Conservation (phyloP, 1,140 invertebrate species). For the Amyelois transitella region DNA sequence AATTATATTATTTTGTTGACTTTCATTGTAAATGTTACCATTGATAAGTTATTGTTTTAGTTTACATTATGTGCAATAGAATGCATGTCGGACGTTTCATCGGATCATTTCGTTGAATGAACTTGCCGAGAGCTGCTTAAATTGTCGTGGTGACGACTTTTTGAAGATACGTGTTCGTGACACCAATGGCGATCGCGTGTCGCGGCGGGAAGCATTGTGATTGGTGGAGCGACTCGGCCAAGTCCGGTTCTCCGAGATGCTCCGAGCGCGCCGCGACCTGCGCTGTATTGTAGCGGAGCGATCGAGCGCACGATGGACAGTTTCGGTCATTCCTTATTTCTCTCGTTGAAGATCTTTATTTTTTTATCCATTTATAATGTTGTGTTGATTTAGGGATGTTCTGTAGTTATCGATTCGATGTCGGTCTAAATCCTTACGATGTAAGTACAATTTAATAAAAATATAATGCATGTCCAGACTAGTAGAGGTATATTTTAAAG, state of each 20-base stretch:
- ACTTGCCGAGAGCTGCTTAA: too few species aligned
- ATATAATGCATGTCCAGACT: slow-evolving; percentile 65
- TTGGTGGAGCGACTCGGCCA: too few species aligned
- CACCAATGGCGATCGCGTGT: too few species aligned
- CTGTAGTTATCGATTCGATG: slow-evolving; percentile 35
- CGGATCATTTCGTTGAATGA: too few species aligned
- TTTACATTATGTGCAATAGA: slow-evolving; percentile 25
- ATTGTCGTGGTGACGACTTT: too few species aligned
- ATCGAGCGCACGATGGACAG: neutral
- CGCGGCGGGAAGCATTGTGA: too few species aligned
- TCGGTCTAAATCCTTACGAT: slow-evolving; percentile 64
- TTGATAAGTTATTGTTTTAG: slow-evolving; percentile 64
- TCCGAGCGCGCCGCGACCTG: neutral
- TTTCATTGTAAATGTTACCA: slow-evolving; percentile 72
- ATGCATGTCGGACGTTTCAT: neutral
- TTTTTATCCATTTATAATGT: slow-evolving; percentile 67
- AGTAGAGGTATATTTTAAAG: slow-evolving; percentile 66
- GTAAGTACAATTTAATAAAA: slow-evolving; percentile 61
- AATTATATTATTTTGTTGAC: slow-evolving; percentile 42
- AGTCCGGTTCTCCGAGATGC: too few species aligned
- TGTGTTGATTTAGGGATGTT: slow-evolving; percentile 31
- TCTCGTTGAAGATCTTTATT: slow-evolving; percentile 69
- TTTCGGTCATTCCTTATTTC: slow-evolving; percentile 62
- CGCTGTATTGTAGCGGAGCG: neutral
- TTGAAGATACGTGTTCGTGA: too few species aligned